These are phyloP conservation scores for Strix aluco DNA, from an alignment of 2,113 vertebrate genomes.

Conservation along the genomic window DNA sequence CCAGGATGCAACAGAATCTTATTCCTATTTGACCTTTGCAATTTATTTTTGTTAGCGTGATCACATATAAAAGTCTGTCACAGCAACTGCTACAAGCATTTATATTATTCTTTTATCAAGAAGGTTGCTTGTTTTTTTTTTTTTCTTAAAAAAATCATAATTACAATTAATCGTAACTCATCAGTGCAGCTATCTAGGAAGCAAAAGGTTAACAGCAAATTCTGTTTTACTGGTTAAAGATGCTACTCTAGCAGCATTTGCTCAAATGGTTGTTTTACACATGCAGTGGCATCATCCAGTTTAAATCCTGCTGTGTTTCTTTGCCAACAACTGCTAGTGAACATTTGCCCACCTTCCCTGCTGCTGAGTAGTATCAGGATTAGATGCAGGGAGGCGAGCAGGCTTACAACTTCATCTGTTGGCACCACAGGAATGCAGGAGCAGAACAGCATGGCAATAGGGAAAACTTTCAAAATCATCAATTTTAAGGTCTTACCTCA, in stretches of 20 bases:
- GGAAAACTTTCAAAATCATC: conserved; percentile 70
- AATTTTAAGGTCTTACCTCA: conserved; percentile 58
- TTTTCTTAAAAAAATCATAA: background rate
- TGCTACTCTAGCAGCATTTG: conserved; percentile 54
- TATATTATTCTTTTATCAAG: background rate
- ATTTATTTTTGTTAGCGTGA: background rate
- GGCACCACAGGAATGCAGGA: conserved; percentile 65
- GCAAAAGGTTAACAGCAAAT: conserved; percentile 54
- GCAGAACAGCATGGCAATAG: conserved; percentile 63
- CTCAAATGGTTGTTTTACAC: conserved; percentile 61
- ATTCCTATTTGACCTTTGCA: background rate
- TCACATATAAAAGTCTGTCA: background rate
- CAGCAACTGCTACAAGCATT: background rate
- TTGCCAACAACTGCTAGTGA: conserved; percentile 72
- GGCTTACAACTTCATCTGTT: conserved; percentile 73
- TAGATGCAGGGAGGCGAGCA: conserved; percentile 67
- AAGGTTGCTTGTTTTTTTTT: background rate
- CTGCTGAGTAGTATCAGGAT: conserved; percentile 67
- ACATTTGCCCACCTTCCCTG: conserved; percentile 72
- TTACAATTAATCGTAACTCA: background rate
- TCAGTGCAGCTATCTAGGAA: conserved; percentile 25
- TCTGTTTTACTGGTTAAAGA: conserved; percentile 51
- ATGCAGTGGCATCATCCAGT: conserved; percentile 56
- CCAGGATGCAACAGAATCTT: background rate
- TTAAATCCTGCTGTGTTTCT: conserved; percentile 72